Percentiles rank a stretch among this genome's conserved stretches.
phyloP scores from a whole-genome alignment of 2,113 vertebrate genomes.

The Phaethornis superciliosus region DNA sequence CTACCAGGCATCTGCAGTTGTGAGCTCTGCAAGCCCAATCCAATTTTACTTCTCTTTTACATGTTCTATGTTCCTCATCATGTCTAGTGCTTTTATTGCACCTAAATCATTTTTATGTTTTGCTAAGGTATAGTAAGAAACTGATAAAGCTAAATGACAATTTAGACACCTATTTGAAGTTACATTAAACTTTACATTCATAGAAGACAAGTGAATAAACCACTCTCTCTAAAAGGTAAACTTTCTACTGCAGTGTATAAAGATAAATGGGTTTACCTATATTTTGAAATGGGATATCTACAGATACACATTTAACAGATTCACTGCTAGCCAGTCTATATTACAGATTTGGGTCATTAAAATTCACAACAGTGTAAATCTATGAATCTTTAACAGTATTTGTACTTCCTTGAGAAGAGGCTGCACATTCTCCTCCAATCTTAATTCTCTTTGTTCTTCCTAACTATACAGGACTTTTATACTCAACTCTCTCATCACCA shows the following conservation, averaged over 20 bases:
- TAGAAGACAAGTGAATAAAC: conserved; percentile 19
- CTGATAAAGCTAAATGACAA: conserved; percentile 53
- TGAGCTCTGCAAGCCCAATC: neutral
- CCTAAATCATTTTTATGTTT: conserved; percentile 43
- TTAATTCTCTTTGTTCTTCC: conserved; percentile 67
- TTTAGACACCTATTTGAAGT: conserved; percentile 47
- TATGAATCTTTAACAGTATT: conserved; percentile 59
- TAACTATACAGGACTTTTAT: conserved; percentile 54
- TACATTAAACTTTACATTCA: conserved; percentile 45
- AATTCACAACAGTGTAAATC: conserved; percentile 66
- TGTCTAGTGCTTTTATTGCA: conserved; percentile 1
- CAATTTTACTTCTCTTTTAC: neutral
- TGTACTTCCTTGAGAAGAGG: conserved; percentile 48
- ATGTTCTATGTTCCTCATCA: neutral
- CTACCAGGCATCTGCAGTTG: neutral
- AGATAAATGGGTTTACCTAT: conserved; percentile 51
- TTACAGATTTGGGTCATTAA: conserved; percentile 60
- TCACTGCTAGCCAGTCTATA: neutral
- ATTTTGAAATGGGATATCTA: conserved; percentile 51
- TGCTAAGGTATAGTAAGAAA: conserved; percentile 56
- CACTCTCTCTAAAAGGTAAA: conserved; percentile 2
- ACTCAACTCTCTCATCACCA: conserved; percentile 29
- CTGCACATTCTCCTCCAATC: conserved; percentile 24
- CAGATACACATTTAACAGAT: conserved; percentile 33
- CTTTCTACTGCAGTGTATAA: conserved; percentile 49